phyloP scores from a whole-genome alignment of 2,888 invertebrate species.

The Morpho deidamia region DNA sequence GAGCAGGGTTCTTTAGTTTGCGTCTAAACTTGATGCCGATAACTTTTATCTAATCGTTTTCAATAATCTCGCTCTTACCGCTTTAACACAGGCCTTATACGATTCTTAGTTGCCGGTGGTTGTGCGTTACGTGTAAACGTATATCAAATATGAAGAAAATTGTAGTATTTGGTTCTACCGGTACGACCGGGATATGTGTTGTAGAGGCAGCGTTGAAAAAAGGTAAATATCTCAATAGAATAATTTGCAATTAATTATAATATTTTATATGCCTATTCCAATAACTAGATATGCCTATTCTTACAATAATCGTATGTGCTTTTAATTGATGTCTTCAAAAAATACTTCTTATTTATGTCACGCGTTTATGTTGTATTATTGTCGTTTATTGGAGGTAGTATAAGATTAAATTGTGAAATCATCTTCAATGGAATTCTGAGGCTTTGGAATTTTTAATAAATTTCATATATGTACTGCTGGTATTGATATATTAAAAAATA shows the following conservation, averaged over 20 bases:
- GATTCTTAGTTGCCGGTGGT: slow-evolving; percentile 1
- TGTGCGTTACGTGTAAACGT: neutral
- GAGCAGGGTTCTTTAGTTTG: neutral
- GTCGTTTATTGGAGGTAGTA: no score
- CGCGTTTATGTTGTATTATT: no score
- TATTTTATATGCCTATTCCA: no score
- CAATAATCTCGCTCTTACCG: slow-evolving; percentile 3
- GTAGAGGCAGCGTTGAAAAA: slow-evolving; percentile 86
- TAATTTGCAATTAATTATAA: neutral
- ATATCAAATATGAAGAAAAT: slow-evolving; percentile 82
- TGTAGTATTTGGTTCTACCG: slow-evolving; percentile 90
- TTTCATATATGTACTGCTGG: no score
- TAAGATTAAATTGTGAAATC: no score
- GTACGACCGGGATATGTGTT: slow-evolving; percentile 88
- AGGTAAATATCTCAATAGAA: slow-evolving; percentile 71
- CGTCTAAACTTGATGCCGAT: neutral
- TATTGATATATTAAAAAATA: no score
- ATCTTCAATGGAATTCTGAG: no score
- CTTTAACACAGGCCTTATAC: slow-evolving; percentile 2
- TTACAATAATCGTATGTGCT: no score
- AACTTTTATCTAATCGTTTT: slow-evolving; percentile 19
- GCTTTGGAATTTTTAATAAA: no score
- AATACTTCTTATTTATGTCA: no score
- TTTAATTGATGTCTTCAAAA: no score
- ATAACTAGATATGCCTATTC: no score